Conservation (phyloP, 2,888 invertebrate genomes). For the Heliconius sara region DNA sequence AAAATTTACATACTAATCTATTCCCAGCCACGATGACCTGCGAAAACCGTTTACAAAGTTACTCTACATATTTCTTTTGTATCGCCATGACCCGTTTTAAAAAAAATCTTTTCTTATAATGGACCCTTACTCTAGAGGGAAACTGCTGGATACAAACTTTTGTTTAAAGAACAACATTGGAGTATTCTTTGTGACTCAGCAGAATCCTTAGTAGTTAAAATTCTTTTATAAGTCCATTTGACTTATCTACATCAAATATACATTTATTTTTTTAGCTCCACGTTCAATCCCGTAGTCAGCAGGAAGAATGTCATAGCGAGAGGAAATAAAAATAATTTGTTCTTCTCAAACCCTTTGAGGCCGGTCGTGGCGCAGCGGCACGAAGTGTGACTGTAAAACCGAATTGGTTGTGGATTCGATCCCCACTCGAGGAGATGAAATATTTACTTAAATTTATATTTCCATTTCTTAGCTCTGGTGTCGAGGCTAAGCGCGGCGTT, state of each 20-base stretch:
- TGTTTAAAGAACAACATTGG: background rate
- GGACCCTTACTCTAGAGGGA: slow-evolving; percentile 5
- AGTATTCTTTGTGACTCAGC: slow-evolving; percentile 14
- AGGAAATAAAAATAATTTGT: too few relatives aligned
- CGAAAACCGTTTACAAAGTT: background rate
- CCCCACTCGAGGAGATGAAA: too few relatives aligned
- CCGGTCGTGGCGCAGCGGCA: too few relatives aligned
- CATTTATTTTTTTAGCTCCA: background rate
- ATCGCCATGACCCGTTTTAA: background rate
- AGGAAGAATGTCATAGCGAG: too few relatives aligned
- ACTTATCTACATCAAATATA: background rate
- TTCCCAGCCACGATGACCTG: background rate
- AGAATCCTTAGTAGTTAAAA: background rate
- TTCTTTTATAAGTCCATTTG: background rate
- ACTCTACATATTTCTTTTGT: background rate
- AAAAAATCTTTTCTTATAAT: slow-evolving; percentile 8
- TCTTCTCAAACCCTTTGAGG: too few relatives aligned
- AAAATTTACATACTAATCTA: background rate
- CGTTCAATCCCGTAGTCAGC: too few relatives aligned
- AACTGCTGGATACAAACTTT: slow-evolving; percentile 7
- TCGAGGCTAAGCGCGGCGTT: too few relatives aligned
- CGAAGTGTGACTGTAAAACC: too few relatives aligned
- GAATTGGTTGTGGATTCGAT: too few relatives aligned
- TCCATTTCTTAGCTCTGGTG: too few relatives aligned
- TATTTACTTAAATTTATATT: too few relatives aligned